Percentiles rank a stretch among this genome's conserved stretches.
Evolutionary conservation across 2,797 vertebrate species (phyloP).

Genomic region (Lophotriccus pileatus): DNA sequence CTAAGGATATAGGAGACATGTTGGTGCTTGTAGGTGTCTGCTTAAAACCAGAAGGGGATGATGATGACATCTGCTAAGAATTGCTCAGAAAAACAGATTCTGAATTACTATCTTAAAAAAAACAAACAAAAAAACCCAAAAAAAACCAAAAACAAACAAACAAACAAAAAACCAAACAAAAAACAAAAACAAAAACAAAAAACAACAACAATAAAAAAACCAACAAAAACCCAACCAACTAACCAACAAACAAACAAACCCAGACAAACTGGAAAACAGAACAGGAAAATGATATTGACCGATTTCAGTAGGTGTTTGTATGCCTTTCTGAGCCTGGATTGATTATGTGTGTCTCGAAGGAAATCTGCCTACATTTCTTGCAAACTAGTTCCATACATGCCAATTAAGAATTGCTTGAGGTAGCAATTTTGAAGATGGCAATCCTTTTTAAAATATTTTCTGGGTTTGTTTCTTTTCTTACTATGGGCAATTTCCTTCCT

Average conservation of each 20-base stretch:
- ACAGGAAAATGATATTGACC: background rate
- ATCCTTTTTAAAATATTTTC: background rate
- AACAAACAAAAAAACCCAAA: no score
- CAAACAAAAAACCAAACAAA: no score
- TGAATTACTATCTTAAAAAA: background rate
- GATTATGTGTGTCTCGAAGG: background rate
- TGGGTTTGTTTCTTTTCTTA: background rate
- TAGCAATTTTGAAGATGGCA: background rate
- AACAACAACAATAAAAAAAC: no score
- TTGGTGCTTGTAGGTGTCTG: background rate
- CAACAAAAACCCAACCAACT: no score
- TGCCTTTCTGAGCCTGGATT: background rate
- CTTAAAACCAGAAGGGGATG: background rate
- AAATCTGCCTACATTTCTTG: background rate
- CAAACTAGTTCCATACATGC: background rate
- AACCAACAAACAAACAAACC: background rate
- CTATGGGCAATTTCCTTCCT: background rate
- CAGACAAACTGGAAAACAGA: background rate
- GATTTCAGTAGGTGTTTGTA: background rate
- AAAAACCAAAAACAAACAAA: background rate
- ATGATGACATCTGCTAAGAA: background rate
- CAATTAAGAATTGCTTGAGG: background rate
- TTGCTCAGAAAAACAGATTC: background rate
- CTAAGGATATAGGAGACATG: background rate
- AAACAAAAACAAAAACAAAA: no score